Evolutionary conservation across 1,140 invertebrate genomes (phyloP).

Genomic region (Drosophila punjabiensis): DNA sequence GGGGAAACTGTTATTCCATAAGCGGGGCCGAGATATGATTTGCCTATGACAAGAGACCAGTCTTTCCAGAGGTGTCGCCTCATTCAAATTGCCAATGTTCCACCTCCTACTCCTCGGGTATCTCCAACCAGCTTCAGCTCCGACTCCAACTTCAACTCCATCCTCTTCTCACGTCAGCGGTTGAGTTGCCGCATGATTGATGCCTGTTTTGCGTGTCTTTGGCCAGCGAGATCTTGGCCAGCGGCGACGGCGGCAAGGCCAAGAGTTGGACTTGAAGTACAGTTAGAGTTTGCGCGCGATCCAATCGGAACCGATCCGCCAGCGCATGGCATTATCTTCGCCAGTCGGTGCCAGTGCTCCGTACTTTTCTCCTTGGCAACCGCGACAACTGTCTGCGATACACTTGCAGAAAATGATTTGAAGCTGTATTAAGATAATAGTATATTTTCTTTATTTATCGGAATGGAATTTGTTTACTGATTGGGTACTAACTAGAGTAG

Average conservation of each 20-base stretch:
- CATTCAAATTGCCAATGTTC: constrained; percentile 41
- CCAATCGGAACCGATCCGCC: constrained; percentile 55
- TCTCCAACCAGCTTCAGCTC: background rate
- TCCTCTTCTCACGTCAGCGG: constrained; percentile 52
- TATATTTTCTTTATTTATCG: background rate
- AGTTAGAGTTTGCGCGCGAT: constrained; percentile 45
- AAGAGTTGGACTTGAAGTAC: constrained; percentile 49
- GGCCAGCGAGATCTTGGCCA: constrained; percentile 18
- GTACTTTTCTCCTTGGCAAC: constrained; percentile 5
- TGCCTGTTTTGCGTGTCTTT: constrained; percentile 81
- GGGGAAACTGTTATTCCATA: constrained; percentile 36
- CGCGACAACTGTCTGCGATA: constrained; percentile 35
- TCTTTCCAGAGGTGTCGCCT: constrained; percentile 52
- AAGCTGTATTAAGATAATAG: background rate
- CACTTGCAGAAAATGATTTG: constrained; percentile 15
- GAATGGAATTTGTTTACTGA: background rate
- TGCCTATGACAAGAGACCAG: constrained; percentile 70
- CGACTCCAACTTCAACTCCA: background rate
- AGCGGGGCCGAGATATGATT: constrained; percentile 66
- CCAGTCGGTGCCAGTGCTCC: constrained; percentile 15
- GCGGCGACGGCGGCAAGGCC: constrained; percentile 35
- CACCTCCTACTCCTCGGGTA: background rate
- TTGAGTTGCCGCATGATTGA: constrained; percentile 80
- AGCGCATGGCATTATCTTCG: constrained; percentile 51
- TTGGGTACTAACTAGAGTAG: too few species aligned